Conservation (phyloP, 1,140 invertebrate genomes). For the Metaphire vulgaris region DNA sequence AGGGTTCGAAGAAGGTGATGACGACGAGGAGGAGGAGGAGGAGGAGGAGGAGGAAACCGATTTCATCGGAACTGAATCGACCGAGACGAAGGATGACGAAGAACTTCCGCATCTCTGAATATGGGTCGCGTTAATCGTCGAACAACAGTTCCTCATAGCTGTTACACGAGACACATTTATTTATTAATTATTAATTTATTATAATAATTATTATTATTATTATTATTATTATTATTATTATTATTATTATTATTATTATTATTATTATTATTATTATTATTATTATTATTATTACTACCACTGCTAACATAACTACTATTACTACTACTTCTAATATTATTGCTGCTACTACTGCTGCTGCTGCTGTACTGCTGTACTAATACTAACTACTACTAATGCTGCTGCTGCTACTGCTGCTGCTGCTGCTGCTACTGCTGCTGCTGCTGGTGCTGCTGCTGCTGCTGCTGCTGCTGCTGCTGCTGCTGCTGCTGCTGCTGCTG, state of each 20-base stretch:
- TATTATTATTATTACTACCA: too few species aligned
- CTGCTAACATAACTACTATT: too few species aligned
- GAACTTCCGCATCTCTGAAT: background rate
- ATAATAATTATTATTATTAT: too few species aligned
- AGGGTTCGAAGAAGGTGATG: background rate
- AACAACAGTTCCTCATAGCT: background rate
- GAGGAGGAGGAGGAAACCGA: background rate
- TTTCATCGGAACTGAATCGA: background rate
- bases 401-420: slow-evolving; percentile 2
- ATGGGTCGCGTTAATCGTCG: background rate
- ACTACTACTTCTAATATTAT: too few species aligned
- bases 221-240: too few species aligned
- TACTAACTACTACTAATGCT: too few species aligned
- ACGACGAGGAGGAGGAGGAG: background rate
- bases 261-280: too few species aligned
- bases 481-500: background rate
- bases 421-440: background rate
- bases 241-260: too few species aligned
- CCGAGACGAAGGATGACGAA: background rate
- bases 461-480: background rate
- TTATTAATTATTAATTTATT: too few species aligned
- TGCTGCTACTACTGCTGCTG: too few species aligned
- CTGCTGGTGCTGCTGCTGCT: background rate
- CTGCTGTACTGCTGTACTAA: too few species aligned
- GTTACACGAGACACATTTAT: too few species aligned